Evolutionary conservation across 1,140 invertebrate genomes (phyloP).

Genomic region (Aphis gossypii): DNA sequence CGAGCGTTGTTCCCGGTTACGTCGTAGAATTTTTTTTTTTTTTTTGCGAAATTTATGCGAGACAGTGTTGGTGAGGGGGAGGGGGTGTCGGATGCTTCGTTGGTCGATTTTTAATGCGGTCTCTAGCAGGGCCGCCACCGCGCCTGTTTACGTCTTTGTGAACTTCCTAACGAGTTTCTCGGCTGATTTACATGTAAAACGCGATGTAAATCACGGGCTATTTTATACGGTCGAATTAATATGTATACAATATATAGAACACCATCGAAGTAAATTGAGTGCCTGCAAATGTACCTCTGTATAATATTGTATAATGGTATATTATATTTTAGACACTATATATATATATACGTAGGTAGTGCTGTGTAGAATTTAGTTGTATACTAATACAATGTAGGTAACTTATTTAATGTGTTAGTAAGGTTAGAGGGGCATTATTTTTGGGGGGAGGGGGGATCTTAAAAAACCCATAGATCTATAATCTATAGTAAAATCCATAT

Average conservation of each 20-base stretch:
- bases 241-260: conserved; percentile 7
- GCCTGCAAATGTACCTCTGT: not conserved
- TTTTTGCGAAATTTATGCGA: not conserved
- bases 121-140: not conserved
- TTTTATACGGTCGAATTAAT: conserved; percentile 35
- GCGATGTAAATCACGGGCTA: conserved; percentile 9
- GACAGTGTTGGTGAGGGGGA: not conserved
- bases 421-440: too few species aligned
- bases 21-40: not conserved
- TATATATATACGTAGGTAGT: not conserved
- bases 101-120: conserved; percentile 7
- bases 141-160: conserved; percentile 2
- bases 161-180: conserved; percentile 41
- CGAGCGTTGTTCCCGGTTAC: not conserved
- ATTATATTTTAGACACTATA: not conserved
- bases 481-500: too few species aligned
- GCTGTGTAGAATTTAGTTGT: not conserved
- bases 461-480: too few species aligned
- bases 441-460: too few species aligned
- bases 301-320: not conserved
- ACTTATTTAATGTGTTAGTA: too few species aligned
- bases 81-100: not conserved
- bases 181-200: conserved; percentile 40
- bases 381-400: not conserved
- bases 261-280: not conserved